Evolutionary conservation across 1,140 invertebrate genomes (phyloP).

Genomic region (Pogonus chalceus): DNA sequence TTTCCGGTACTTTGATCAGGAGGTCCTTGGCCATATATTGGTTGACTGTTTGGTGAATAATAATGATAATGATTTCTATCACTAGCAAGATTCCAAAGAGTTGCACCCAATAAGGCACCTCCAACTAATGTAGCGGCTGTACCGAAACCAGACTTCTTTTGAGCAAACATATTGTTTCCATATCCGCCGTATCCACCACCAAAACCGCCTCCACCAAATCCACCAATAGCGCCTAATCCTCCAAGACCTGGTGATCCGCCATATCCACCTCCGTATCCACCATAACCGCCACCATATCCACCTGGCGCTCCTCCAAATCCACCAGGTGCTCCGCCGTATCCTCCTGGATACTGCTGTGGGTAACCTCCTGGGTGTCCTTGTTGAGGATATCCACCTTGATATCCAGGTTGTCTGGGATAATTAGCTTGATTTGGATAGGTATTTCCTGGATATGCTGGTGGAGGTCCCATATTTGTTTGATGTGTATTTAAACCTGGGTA

Average conservation of each 20-base stretch:
- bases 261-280: not conserved
- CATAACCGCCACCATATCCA: not conserved
- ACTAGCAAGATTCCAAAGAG: not conserved
- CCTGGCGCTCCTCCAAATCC: not conserved
- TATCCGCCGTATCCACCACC: not conserved
- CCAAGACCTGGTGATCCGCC: not conserved
- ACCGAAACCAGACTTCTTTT: not conserved
- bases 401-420: not conserved
- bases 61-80: not conserved
- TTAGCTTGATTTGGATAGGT: not conserved
- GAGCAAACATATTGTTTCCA: not conserved
- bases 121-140: not conserved
- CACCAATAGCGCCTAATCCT: not conserved
- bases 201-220: conserved; percentile 1
- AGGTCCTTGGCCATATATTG: not conserved
- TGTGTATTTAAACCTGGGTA: not conserved
- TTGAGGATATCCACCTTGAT: not conserved
- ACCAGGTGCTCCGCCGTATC: not conserved
- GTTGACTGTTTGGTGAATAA: not conserved
- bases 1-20: not conserved
- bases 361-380: not conserved
- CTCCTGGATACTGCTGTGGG: not conserved
- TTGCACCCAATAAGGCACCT: not conserved
- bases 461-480: not conserved
- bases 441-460: not conserved